Base-by-base conservation (phyloP, 2,888 invertebrate species). In the Eupithecia centaureata region DNA sequence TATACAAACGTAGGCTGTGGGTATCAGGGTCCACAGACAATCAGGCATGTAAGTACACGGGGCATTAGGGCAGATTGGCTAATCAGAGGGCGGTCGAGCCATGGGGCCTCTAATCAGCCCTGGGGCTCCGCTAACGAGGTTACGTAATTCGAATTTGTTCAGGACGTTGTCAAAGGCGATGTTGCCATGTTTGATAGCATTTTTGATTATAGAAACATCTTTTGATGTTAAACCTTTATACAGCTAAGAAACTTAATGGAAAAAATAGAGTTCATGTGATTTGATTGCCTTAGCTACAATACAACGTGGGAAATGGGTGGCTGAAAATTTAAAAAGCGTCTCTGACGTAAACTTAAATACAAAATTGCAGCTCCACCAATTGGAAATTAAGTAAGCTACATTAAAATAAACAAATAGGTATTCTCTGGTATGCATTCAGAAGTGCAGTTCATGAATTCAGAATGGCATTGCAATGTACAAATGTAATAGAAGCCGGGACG, bases 121-220 rank as follows among this genome's bases (percentile, higher is more conserved):
- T 70, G 66, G 67, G 62, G 62, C 61, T 28, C 32, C 12, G 28
- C 65, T 73, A 72, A 75, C 75, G 67, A 75, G 70, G 56, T 71
- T 71, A 68, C 65, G 18, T 65, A 68, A 70, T 70, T 75, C 71
- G 70, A 73, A 75, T 75, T 75, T 70, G 73, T 66, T 67, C 72
- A 65, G 69, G 69, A 65, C 68, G 63, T 57, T 35, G 60, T 60
- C 35, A 58, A 42, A 32, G 42, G 27, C 54, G 58, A 59, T 59
- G 51, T 52, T 56, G 56, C 15, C 32, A 61, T 32, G 30, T 33
- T 47, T 56, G 27, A n/a, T 22, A n/a, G 18, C 22, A 47, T 47
- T 47, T 42, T 22, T n/a, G 33, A 51, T 42, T 27, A 54, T 35
- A 38, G 5, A 52, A 27, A 25, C 47, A 2, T 22, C 47, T 38